A percentile compares a stretch with the other conserved stretches of the same genome.
Conservation (phyloP, 2,113 vertebrate species). For the Salvator merianae region DNA sequence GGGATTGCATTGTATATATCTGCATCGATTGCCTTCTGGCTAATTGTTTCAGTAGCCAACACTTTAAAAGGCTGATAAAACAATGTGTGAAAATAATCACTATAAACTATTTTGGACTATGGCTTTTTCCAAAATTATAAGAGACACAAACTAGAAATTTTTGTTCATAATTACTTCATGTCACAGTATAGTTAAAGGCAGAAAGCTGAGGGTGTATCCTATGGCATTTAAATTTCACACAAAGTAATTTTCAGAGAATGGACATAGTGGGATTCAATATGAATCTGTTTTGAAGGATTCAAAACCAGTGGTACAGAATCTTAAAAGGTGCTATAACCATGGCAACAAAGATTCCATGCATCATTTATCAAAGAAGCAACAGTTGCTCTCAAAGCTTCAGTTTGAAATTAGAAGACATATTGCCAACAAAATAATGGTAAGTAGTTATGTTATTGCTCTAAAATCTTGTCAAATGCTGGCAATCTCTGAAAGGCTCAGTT, state of each 20-base stretch:
- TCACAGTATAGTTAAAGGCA: neutral
- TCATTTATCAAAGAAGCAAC: neutral
- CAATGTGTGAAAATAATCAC: conserved; percentile 36
- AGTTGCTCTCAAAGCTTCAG: neutral
- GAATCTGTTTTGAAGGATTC: neutral
- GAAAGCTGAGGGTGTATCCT: no score
- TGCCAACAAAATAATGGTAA: fast-evolving
- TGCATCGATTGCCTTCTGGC: conserved; percentile 82
- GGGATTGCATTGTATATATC: conserved; percentile 81
- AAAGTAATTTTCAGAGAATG: neutral
- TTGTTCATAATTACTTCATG: neutral
- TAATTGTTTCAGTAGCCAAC: conserved; percentile 87
- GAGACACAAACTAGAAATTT: neutral
- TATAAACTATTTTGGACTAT: neutral
- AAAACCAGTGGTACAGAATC: neutral
- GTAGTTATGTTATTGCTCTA: neutral
- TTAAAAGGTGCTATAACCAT: neutral
- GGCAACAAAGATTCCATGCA: neutral
- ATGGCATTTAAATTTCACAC: neutral
- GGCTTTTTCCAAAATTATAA: neutral
- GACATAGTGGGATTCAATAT: neutral
- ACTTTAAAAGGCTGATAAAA: conserved; percentile 87
- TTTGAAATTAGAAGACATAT: neutral
- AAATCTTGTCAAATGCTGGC: neutral
- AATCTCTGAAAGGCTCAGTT: neutral